phyloP scores from a whole-genome alignment of 2,113 vertebrate genomes.

The Charina bottae region DNA sequence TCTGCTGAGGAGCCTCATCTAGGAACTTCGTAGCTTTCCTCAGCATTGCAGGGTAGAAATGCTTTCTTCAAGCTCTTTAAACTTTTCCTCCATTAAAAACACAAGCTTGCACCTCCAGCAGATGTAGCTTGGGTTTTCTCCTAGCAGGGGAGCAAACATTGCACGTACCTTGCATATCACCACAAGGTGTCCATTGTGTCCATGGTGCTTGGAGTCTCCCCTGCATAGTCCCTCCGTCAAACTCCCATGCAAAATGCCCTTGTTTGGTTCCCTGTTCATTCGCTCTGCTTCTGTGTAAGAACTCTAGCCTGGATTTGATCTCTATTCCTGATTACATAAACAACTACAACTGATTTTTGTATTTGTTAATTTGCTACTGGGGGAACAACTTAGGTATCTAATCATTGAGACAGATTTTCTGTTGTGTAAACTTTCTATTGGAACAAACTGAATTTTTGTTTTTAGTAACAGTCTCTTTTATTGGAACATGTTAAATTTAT shows the following conservation, averaged over 20 bases:
- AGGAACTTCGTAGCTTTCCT: neutral
- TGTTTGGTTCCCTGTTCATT: neutral
- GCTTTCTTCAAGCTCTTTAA: neutral
- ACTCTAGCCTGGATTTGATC: neutral
- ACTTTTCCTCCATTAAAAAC: neutral
- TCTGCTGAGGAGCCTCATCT: too few species aligned
- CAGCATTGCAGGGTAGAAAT: neutral
- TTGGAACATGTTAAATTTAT: neutral
- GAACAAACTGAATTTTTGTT: neutral
- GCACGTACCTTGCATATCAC: neutral
- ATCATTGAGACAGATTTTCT: neutral
- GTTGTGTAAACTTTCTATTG: neutral
- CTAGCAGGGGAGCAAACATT: neutral
- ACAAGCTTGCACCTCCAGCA: neutral
- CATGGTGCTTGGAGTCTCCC: neutral
- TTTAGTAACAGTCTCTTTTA: neutral
- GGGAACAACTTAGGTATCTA: too few species aligned
- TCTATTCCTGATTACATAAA: neutral
- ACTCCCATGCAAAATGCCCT: neutral
- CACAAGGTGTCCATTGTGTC: neutral
- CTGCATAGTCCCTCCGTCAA: neutral
- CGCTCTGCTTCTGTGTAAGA: too few species aligned
- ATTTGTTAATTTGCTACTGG: neutral
- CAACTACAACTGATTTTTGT: neutral
- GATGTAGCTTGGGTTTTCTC: neutral